Conservation (phyloP, 2,888 invertebrate species). For the Ennomos fuscantarius region DNA sequence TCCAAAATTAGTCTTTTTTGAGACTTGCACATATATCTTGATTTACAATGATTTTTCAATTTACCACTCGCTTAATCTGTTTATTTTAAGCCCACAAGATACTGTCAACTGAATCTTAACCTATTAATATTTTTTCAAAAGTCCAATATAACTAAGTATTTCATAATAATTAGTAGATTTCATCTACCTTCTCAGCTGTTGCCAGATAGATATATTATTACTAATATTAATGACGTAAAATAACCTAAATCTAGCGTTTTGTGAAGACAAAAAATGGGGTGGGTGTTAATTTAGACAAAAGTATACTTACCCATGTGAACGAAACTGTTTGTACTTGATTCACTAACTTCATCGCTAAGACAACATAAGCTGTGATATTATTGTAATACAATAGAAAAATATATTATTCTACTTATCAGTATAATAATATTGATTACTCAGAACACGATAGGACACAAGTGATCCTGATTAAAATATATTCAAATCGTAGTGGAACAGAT, state of each 20-base stretch:
- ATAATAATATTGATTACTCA: constrained; percentile 28
- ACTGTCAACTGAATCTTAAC: constrained; percentile 62
- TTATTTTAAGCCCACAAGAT: constrained; percentile 38
- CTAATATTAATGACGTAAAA: constrained; percentile 58
- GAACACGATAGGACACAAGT: constrained; percentile 19
- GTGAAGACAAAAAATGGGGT: constrained; percentile 51
- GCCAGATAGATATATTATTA: constrained; percentile 51
- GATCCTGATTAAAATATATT: constrained; percentile 8
- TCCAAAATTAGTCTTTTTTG: constrained; percentile 59
- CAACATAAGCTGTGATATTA: constrained; percentile 4
- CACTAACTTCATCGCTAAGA: constrained; percentile 36
- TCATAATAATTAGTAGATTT: constrained; percentile 66
- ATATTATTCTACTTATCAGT: constrained; percentile 37
- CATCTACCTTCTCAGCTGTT: constrained; percentile 64
- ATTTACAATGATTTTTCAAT: constrained; percentile 29
- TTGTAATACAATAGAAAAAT: constrained; percentile 28
- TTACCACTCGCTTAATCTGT: constrained; percentile 23
- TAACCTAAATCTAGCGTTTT: constrained; percentile 61
- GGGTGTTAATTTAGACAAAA: constrained; percentile 55
- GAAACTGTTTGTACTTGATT: constrained; percentile 57
- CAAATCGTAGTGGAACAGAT: constrained; percentile 4
- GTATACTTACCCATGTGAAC: constrained; percentile 65
- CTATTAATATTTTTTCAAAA: constrained; percentile 62
- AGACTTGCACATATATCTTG: constrained; percentile 68
- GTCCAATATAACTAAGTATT: constrained; percentile 52